phyloP scores from a whole-genome alignment of 2,888 invertebrate genomes.

The Reticulitermes lucifugus region DNA sequence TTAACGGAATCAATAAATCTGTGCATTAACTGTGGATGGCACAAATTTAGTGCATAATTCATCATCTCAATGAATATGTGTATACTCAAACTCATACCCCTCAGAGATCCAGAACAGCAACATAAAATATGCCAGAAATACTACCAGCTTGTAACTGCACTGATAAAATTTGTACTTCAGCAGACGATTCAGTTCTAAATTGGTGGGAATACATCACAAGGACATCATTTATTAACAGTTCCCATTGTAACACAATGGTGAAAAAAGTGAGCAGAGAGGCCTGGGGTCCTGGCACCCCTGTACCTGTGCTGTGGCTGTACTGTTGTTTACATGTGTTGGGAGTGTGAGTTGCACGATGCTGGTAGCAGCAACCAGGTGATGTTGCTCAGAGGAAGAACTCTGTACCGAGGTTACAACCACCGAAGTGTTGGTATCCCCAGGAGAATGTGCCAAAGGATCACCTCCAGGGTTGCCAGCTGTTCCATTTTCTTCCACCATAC shows the following conservation, averaged over 20 bases:
- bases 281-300: constrained; percentile 43
- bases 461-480: constrained; percentile 56
- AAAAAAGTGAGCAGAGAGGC: background rate
- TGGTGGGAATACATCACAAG: background rate
- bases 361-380: constrained; percentile 70
- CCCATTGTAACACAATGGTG: background rate
- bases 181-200: background rate
- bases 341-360: constrained; percentile 90
- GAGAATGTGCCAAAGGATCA: constrained; percentile 67
- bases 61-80: background rate
- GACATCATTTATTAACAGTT: constrained; percentile 33
- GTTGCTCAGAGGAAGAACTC: constrained; percentile 58
- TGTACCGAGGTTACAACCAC: constrained; percentile 70
- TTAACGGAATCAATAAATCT: background rate
- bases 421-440: constrained; percentile 66
- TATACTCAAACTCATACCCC: background rate
- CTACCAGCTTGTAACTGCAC: background rate
- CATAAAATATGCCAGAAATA: background rate
- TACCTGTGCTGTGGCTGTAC: constrained; percentile 58
- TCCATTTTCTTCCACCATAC: constrained; percentile 94
- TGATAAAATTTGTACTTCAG: background rate
- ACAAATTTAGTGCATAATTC: background rate
- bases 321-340: constrained; percentile 62
- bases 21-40: background rate
- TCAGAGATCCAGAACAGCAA: background rate